Base-by-base conservation (phyloP, 2,888 invertebrate genomes). In the Ornithoptera alexandrae region DNA sequence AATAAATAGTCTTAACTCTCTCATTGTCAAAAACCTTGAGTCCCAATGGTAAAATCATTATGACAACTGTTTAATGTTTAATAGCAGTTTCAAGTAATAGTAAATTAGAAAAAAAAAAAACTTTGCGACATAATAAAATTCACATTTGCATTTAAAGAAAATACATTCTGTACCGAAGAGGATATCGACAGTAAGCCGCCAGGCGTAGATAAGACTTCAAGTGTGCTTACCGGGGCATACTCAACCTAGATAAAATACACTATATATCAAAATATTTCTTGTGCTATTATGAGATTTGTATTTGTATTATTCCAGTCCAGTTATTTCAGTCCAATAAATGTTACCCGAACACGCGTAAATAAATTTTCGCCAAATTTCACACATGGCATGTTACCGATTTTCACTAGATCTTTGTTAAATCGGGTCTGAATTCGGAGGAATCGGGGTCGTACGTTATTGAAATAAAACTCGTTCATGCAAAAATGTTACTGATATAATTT, bases 381-480 rank as follows among this genome's bases (percentile, higher is more conserved):
- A 58, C 22, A 61, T 39, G 39, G 10, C n/a, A 39, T 36, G 24
- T 39, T 61, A 24, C 39, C 12, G n/a, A 39, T 61, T 39, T 61
- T 18, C 61, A 39, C 61, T 39, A 20, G 30, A 39, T 36, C 20
- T 60, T 65, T n/a, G n/a, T 59, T 42, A 20, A 30, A 50, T 46
- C 30, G 30, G 12, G n/a, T 61, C 61, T 61, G 61, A 61, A 61
- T n/a, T 61, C 20, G 10, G 10, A 61, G 50, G 46, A n/a, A 39
- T 61, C 53, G n/a, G 30, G 20, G 36, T 46, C 20, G 24, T 61
- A 20, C 36, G 15, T 36, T 60, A 66, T 50, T 60, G 66, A 60
- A 66, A 60, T 66, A 66, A 66, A 66, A 66, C 30, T 66, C 46
- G 30, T 30, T 66, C 20, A 36, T 17, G 36, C 50, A 60, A 61